Evolutionary conservation across 1,140 invertebrate genomes (phyloP).

Genomic region (Brachionus paranguensis): DNA sequence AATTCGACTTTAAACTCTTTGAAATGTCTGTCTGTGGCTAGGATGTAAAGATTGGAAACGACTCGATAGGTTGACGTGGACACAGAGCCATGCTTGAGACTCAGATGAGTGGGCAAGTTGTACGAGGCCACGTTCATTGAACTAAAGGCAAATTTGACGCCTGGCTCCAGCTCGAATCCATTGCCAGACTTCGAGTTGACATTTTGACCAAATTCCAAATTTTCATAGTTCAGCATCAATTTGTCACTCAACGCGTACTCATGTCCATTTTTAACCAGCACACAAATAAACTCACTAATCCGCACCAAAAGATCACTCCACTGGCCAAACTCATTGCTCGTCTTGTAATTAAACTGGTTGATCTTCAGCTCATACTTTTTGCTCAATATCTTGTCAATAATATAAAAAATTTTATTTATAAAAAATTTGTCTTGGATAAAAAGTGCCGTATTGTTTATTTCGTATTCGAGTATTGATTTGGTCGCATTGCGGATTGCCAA

Average conservation of each 20-base stretch:
- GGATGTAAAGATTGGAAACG: background rate
- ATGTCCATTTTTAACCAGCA: background rate
- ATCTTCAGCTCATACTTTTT: slow-evolving; percentile 28
- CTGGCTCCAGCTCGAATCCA: background rate
- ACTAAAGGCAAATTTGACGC: background rate
- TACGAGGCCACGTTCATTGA: background rate
- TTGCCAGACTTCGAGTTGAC: background rate
- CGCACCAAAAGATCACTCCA: background rate
- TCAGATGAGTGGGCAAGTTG: background rate
- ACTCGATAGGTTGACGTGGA: background rate
- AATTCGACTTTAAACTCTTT: background rate
- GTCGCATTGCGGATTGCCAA: background rate
- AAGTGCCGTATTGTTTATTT: background rate
- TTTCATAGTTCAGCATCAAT: background rate
- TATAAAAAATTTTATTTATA: slow-evolving; percentile 4
- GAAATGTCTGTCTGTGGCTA: background rate
- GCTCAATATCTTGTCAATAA: background rate
- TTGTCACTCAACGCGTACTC: background rate
- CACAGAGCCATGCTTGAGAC: background rate
- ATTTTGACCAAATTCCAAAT: background rate
- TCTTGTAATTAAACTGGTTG: slow-evolving; percentile 10
- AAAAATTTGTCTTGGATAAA: slow-evolving; percentile 36
- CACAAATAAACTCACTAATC: background rate
- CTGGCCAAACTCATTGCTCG: background rate
- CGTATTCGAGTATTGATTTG: slow-evolving; percentile 4